Conservation (phyloP, 2,797 vertebrate genomes). For the Xenops minutus region DNA sequence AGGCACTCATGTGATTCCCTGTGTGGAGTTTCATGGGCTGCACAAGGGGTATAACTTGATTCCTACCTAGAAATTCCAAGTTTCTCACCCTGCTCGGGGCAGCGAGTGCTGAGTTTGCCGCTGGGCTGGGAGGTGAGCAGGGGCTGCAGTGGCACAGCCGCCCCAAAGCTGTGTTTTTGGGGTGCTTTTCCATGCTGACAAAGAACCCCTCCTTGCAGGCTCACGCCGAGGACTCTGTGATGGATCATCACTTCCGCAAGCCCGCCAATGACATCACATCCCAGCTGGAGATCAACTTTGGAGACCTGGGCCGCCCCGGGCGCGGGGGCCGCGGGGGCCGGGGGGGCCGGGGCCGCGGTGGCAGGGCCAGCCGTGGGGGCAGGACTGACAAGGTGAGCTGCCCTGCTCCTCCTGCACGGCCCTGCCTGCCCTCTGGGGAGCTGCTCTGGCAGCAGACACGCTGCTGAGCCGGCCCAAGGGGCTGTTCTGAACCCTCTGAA, state of each 20-base stretch:
- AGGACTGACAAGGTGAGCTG: conserved; percentile 90
- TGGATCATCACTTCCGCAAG: conserved; percentile 98
- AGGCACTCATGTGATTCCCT: not conserved
- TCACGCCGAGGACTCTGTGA: conserved; percentile 84
- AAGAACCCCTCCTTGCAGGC: conserved; percentile 43
- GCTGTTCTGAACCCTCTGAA: accelerated
- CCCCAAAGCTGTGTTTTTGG: accelerated
- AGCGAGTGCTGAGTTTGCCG: accelerated
- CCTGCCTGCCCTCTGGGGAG: not conserved
- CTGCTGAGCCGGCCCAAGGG: accelerated
- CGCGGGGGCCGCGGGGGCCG: conserved; percentile 89
- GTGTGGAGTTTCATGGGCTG: not conserved
- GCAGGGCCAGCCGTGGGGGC: conserved; percentile 76
- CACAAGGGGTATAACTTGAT: not conserved
- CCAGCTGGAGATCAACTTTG: conserved; percentile 99
- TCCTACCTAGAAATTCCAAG: not conserved
- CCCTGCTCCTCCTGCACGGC: no score
- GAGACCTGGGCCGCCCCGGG: conserved; percentile 94
- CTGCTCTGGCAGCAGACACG: accelerated
- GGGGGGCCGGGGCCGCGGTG: conserved; percentile 78
- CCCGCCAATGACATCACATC: conserved; percentile 98
- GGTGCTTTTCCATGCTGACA: not conserved
- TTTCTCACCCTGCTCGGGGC: accelerated
- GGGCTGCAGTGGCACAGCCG: not conserved
- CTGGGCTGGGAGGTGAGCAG: not conserved